Base-by-base conservation (phyloP, 2,113 vertebrate species). In the Odontesthes bonariensis region DNA sequence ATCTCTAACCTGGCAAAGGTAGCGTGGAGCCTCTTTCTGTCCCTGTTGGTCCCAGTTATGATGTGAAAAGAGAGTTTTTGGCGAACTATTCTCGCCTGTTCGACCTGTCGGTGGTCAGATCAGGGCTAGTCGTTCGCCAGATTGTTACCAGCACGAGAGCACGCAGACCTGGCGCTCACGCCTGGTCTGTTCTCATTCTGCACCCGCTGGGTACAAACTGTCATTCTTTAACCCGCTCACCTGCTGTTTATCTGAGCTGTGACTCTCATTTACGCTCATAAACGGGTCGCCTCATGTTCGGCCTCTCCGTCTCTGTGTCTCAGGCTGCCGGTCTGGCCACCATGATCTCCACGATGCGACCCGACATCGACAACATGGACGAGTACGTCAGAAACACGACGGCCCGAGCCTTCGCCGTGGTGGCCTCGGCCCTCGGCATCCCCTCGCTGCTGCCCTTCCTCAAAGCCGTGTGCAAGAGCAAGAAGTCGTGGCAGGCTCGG, bases 1-100 rank as follows among this genome's bases (percentile, higher is more conserved):
- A 99, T 99, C 90, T 99, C 98, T 9, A 99, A 99, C 90, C 94
- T 99, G 94, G 98, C 98, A 49, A 99, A 99, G 97, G 98, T 99
- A 92, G 89, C 20, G 53, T 51, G n/a, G 8, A 61, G n/a, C 8
- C 3, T 2, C 20, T 20, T 8, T 53, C 13, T 12, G 6, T 8
- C 31, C 7, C 20, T 20, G 11, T 53, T 16, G 14, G 6, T 8
- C 31, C 31, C 35, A 40, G 4, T 8, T 16, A 20, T 5, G 6
- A 44, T 11, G 17, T 49, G 17, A 5, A 38, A 16, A 27, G 27
- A 27, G 27, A 27, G 13, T 22, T 54, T 64, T 23, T 5, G 69
- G 92, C 85, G 83, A 92, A 89, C 84, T 22, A 71, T 93, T 93
- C 88, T 91, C 84, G 79, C 84, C 91, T 92, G 87, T 74, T 81